Conservation (phyloP, 2,888 invertebrate species). For the Poecilus cupreus region DNA sequence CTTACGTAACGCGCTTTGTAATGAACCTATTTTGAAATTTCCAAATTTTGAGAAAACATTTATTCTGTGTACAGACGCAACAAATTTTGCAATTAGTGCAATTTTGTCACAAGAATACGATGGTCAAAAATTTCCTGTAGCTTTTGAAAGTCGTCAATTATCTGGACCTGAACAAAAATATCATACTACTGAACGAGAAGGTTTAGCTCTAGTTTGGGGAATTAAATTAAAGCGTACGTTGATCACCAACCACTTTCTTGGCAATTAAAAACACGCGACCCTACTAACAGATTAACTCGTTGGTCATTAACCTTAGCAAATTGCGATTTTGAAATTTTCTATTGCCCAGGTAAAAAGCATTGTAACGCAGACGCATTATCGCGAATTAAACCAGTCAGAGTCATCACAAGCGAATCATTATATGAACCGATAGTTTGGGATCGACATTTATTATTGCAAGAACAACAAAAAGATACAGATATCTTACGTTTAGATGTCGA, state of each 20-base stretch:
- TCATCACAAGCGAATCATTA: not conserved
- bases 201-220: slow-evolving; percentile 61
- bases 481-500: not conserved
- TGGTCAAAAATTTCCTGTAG: not conserved
- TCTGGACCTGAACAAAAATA: not conserved
- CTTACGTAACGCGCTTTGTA: not conserved
- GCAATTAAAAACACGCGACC: slow-evolving; percentile 59
- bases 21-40: not conserved
- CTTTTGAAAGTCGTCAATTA: not conserved
- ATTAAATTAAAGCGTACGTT: slow-evolving; percentile 59
- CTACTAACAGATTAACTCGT: slow-evolving; percentile 59
- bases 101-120: not conserved
- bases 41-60: not conserved
- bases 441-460: not conserved
- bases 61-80: not conserved
- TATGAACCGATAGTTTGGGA: slow-evolving; percentile 16
- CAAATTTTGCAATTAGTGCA: not conserved
- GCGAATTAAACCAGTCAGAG: slow-evolving; percentile 36
- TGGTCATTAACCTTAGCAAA: slow-evolving; percentile 60
- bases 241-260: slow-evolving; percentile 62
- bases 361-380: slow-evolving; percentile 60
- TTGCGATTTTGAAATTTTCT: slow-evolving; percentile 60
- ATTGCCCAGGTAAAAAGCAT: slow-evolving; percentile 60
- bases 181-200: slow-evolving; percentile 55
- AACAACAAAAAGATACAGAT: not conserved